Conservation (phyloP, 2,888 invertebrate species). For the Drosophila multiciliata region DNA sequence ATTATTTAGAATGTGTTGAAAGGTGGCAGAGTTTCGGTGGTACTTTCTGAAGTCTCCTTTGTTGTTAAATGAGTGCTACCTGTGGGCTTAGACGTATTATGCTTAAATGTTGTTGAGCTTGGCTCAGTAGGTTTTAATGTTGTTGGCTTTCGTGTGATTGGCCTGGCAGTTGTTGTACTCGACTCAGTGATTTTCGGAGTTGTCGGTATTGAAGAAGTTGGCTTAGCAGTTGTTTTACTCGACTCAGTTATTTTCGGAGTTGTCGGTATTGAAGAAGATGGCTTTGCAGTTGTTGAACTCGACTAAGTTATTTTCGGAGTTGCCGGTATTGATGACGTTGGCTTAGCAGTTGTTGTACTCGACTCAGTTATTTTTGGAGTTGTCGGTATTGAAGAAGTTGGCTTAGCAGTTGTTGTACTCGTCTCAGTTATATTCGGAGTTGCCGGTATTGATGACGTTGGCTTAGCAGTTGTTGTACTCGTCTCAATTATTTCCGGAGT, state of each 20-base stretch:
- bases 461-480: too few species aligned
- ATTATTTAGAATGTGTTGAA: conserved; percentile 31
- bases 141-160: neutral
- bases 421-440: too few species aligned
- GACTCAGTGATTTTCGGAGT: neutral
- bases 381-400: too few species aligned
- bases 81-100: conserved; percentile 3
- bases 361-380: too few species aligned
- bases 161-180: neutral
- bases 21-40: conserved; percentile 39
- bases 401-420: too few species aligned
- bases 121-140: neutral
- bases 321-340: too few species aligned
- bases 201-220: accelerated
- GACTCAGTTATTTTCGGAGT: neutral
- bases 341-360: too few species aligned
- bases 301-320: too few species aligned
- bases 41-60: neutral
- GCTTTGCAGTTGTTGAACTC: too few species aligned
- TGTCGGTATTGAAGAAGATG: neutral
- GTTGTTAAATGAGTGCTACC: neutral
- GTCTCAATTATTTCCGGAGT: too few species aligned
- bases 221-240: neutral
- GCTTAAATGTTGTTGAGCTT: neutral
- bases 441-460: too few species aligned